Base-by-base conservation (phyloP, 2,888 invertebrate genomes). In the Ferdinandea cuprea region DNA sequence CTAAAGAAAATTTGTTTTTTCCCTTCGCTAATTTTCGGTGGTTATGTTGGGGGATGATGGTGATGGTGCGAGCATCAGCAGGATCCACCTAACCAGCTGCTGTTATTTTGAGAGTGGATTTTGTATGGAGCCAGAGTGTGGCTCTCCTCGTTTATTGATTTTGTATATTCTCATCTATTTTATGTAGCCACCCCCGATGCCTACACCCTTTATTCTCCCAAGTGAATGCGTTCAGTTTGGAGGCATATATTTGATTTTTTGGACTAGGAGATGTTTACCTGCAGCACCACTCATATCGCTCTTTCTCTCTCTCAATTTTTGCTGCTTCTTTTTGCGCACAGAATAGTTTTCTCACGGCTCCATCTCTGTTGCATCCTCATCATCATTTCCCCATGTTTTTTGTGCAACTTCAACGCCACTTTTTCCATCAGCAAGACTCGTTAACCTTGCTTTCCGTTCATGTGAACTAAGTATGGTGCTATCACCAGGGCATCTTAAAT, bases 81-180 rank as follows among this genome's bases (percentile, higher is more conserved):
- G 72, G 77, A 83, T 71, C 71, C 80, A 81, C 80, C 80, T 83
- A 48, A 77, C 81, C 77, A 83, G 81, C 77, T 83, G 81, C 81
- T 81, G 58, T 54, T n/a, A n/a, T n/a, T n/a, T n/a, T 71, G 11
- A 35, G 61, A 17, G 50, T 13, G n/a, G 13, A 37, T 37, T 19
- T n/a, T n/a, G n/a, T n/a, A n/a, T 11, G 13, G 13, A 7, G 30
- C 65, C 61, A 66, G 56, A 54, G 9, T 13, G n/a, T 25, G 25
- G 25, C 68, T 73, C 35, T 72, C 28, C 37, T 52, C 78, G 72
- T 83, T 78, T 83, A 83, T 83, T 83, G 83, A 83, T 83, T 83
- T 78, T 73, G 56, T 21, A 30, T 25, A 37, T 42, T 13, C 44
- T 46, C 40, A n/a, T n/a, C 17, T 52, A 48, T n/a, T 37, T 25